Conservation (phyloP, 2,113 vertebrate species). For the Montifringilla adamsi region DNA sequence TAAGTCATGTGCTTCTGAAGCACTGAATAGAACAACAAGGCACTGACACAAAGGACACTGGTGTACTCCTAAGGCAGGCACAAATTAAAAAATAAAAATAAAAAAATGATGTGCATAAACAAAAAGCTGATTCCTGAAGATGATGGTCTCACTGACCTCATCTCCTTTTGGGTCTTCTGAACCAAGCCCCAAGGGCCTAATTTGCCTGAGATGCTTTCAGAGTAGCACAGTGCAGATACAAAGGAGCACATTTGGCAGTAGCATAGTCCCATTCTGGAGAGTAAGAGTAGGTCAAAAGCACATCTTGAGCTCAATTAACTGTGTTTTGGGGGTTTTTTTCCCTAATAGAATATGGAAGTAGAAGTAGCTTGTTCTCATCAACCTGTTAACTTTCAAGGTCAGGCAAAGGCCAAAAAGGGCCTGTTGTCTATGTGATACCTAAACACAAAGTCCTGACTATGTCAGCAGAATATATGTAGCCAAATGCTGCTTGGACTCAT, state of each 20-base stretch:
- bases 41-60: not conserved
- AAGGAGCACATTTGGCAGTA: not conserved
- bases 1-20: not conserved
- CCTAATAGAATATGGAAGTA: not conserved
- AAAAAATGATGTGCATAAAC: not conserved
- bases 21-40: not conserved
- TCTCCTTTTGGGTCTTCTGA: not conserved
- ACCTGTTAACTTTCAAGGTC: constrained; percentile 56
- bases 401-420: constrained; percentile 32
- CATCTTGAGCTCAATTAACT: not conserved
- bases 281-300: not conserved
- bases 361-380: not conserved
- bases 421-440: constrained; percentile 51
- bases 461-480: constrained; percentile 49
- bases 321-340: not conserved
- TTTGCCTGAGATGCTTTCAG: not conserved
- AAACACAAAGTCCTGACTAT: constrained; percentile 51
- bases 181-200: not conserved
- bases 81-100: not conserved
- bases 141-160: not conserved
- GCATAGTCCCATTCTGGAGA: not conserved
- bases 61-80: not conserved
- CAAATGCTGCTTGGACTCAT: constrained; percentile 39
- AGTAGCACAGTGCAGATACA: not conserved
- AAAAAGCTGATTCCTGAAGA: not conserved